Evolutionary conservation across 2,113 vertebrate genomes (phyloP).

Genomic region (Pituophis catenifer): DNA sequence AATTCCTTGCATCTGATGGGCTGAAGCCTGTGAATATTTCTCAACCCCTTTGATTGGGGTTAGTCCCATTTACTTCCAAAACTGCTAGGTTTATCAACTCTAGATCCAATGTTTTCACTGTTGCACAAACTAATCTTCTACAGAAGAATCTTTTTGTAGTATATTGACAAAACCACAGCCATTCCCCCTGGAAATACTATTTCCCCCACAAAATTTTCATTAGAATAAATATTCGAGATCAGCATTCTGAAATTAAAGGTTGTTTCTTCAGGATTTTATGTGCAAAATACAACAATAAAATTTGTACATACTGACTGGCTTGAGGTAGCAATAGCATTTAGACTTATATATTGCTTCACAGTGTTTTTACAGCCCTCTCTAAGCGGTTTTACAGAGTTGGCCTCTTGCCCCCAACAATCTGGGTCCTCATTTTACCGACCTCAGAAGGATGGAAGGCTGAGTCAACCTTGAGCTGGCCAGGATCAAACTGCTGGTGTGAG

Average conservation of each 20-base stretch:
- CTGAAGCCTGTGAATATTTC: background rate
- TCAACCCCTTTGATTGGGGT: background rate
- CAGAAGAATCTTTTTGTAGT: background rate
- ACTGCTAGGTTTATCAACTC: background rate
- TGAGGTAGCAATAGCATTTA: background rate
- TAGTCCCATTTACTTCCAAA: background rate
- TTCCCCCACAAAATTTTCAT: background rate
- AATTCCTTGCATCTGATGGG: background rate
- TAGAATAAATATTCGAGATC: background rate
- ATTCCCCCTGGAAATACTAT: background rate
- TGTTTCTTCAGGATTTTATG: background rate
- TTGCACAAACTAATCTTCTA: background rate
- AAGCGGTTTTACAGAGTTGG: no score
- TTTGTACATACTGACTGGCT: background rate
- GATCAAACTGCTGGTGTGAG: no score
- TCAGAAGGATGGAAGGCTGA: no score
- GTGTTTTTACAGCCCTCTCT: no score
- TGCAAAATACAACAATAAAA: background rate
- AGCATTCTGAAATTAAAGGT: background rate
- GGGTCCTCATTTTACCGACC: no score
- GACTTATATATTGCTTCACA: no score
- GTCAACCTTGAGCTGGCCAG: no score
- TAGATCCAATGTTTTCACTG: background rate
- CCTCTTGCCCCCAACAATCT: no score
- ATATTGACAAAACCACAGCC: background rate